Base-by-base conservation (phyloP, 2,888 invertebrate genomes). In the Oxystoma pomonae region DNA sequence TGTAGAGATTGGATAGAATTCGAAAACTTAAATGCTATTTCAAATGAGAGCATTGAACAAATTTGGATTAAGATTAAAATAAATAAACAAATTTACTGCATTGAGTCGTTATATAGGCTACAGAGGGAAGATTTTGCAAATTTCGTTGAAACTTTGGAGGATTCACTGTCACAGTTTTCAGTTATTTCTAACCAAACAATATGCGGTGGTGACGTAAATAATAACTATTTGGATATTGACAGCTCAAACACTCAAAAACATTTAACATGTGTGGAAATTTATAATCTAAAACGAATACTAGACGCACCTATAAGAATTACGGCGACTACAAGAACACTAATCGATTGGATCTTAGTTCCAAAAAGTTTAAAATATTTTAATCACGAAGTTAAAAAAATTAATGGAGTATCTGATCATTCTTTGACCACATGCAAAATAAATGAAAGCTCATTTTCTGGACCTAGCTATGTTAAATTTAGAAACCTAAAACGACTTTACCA, bases 31-130 rank as follows among this genome's bases (percentile, higher is more conserved):
- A 16, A 53, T 3, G 3, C 53, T 9, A 53, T n/a, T n/a, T 53
- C 53, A 53, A 53, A 53, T 53, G 53, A 53, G 7, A 53, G 53
- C n/a, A 53, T 53, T 19, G 53, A 53, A n/a, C 53, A 53, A 53
- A 53, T 53, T 53, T 9, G 53, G 19, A 53, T 53, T 53, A 16
- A 53, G n/a, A 9, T 53, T 17, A 53, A 17, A 9, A 9, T 53
- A 17, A 53, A 53, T 53, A 53, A 53, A 53, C 16, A 53, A 53
- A 9, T 12, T 9, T 53, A 53, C 53, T 53, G 53, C 53, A 3
- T 53, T 17, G 53, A 16, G 7, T 53, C 53, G n/a, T 53, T 53
- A 7, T 53, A 53, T 53, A 53, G 53, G 19, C 53, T 53, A 5
- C 53, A 53, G 5, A 53, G n/a, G 53, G 53, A 16, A 3, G 53